These are phyloP conservation scores for Toxostoma redivivum DNA, from an alignment of 2,113 vertebrate genomes.

Conservation along the genomic window DNA sequence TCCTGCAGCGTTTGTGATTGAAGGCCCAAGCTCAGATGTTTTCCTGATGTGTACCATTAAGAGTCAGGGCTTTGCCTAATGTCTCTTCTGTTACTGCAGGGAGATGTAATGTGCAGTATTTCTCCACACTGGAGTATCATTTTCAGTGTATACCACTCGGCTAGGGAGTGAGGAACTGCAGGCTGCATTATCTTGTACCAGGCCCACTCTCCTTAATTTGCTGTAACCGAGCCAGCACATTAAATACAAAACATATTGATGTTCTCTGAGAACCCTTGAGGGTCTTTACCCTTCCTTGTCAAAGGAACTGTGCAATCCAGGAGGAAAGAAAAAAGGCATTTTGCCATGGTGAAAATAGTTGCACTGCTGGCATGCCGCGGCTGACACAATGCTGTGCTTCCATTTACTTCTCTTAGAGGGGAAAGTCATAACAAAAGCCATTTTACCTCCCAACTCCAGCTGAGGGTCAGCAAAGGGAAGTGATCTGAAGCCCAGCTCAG, in stretches of 20 bases:
- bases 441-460: not conserved
- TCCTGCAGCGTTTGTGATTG: slow-evolving; percentile 86
- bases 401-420: slow-evolving; percentile 46
- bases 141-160: slow-evolving; percentile 69
- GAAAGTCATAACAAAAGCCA: not conserved
- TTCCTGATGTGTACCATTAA: slow-evolving; percentile 85
- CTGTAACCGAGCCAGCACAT: slow-evolving; percentile 80
- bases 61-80: slow-evolving; percentile 83
- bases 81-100: slow-evolving; percentile 79
- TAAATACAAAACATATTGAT: slow-evolving; percentile 84
- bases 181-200: slow-evolving; percentile 71
- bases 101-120: slow-evolving; percentile 73
- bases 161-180: slow-evolving; percentile 69
- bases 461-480: not conserved
- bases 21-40: slow-evolving; percentile 87
- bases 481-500: not conserved
- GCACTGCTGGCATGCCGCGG: not conserved
- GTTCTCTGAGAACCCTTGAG: slow-evolving; percentile 75
- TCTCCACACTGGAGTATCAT: slow-evolving; percentile 76
- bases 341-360: slow-evolving; percentile 40
- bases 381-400: not conserved
- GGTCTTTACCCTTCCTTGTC: slow-evolving; percentile 79
- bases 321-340: slow-evolving; percentile 63
- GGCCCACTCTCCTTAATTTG: slow-evolving; percentile 78
- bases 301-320: slow-evolving; percentile 67